Evolutionary conservation across 2,113 vertebrate species (phyloP).

Genomic region (Lamprotornis superbus): DNA sequence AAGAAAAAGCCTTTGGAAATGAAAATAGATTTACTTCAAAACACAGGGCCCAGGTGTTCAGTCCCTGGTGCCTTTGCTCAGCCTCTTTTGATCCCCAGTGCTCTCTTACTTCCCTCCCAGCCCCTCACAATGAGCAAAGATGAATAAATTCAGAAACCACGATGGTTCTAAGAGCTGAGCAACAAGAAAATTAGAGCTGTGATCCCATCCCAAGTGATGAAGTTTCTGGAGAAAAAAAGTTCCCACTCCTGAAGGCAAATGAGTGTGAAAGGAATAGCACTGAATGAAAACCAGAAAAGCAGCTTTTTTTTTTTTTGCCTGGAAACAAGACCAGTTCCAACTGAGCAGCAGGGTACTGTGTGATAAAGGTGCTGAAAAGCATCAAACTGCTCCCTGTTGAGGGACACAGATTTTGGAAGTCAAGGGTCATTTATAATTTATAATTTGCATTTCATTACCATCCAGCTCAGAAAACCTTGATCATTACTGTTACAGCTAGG

Average conservation of each 20-base stretch:
- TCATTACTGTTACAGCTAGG: neutral
- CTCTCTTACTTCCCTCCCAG: neutral
- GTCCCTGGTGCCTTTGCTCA: neutral
- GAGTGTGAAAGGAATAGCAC: neutral
- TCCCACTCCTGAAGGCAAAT: neutral
- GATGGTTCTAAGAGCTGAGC: neutral
- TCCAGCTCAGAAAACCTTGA: neutral
- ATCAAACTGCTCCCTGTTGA: neutral
- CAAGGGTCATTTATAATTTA: neutral
- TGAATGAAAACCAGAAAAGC: neutral
- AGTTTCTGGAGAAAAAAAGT: neutral
- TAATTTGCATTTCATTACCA: neutral
- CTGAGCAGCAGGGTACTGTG: neutral
- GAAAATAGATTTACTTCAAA: neutral
- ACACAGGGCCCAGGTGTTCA: neutral
- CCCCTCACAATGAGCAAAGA: neutral
- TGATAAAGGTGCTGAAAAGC: neutral
- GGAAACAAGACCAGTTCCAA: neutral
- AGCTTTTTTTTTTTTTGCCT: neutral
- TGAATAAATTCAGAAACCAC: neutral
- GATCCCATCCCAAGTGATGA: neutral
- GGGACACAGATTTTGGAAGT: neutral
- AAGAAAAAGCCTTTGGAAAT: neutral
- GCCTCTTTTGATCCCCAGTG: neutral
- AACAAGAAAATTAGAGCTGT: neutral